These are phyloP conservation scores for Machaerirhynchus nigripectus DNA, from an alignment of 2,113 vertebrate species.

Conservation along the genomic window DNA sequence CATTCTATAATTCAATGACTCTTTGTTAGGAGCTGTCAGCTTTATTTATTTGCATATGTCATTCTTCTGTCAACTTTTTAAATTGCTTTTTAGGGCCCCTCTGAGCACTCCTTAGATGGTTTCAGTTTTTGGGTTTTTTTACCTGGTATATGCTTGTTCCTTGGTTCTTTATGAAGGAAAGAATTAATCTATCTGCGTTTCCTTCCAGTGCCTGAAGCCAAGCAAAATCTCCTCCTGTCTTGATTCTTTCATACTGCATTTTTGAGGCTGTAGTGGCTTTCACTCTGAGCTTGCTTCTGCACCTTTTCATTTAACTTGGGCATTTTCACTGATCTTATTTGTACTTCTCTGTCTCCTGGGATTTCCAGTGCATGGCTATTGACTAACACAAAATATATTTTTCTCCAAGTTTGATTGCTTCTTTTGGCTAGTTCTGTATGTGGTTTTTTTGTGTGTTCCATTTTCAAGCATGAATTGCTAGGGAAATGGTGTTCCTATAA, in stretches of 20 bases:
- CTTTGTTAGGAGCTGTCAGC: neutral
- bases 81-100: neutral
- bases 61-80: neutral
- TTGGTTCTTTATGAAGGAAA: neutral
- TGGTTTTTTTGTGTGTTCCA: neutral
- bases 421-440: neutral
- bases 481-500: neutral
- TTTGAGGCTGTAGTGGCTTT: neutral
- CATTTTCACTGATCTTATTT: neutral
- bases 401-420: neutral
- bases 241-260: neutral
- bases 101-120: neutral
- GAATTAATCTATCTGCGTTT: neutral
- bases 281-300: neutral
- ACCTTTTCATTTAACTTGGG: neutral
- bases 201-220: neutral
- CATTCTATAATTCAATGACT: neutral
- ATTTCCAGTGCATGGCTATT: neutral
- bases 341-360: neutral
- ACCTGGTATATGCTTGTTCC: neutral
- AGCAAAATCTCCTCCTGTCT: neutral
- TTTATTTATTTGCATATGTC: neutral
- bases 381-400: neutral
- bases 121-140: neutral
- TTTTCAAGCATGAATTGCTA: neutral